Percentiles rank a stretch among this genome's conserved stretches.
These are phyloP conservation scores for Oryzias javanicus DNA, from an alignment of 2,113 vertebrate genomes.

Conservation along the genomic window DNA sequence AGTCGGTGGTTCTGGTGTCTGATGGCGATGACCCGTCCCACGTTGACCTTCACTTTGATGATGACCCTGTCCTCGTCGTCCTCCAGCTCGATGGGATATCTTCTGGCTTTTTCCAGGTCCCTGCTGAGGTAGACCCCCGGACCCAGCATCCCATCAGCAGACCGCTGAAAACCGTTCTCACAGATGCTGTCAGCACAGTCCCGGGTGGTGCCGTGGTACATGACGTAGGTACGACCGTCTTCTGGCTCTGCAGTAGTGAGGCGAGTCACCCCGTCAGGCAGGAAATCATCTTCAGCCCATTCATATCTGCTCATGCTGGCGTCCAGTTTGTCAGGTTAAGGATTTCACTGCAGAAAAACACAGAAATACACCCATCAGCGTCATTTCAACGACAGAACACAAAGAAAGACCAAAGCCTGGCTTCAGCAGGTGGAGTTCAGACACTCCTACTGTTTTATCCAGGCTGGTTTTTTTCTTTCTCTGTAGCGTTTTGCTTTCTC, in stretches of 20 bases:
- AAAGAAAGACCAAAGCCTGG: no score
- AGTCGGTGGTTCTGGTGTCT: constrained; percentile 23
- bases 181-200: neutral
- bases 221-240: constrained; percentile 22
- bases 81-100: constrained; percentile 42
- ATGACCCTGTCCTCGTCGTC: neutral
- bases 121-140: constrained; percentile 69
- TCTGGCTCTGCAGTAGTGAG: rapidly evolving
- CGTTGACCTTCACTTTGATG: constrained; percentile 17
- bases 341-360: neutral
- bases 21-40: constrained; percentile 57
- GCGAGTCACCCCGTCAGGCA: rapidly evolving
- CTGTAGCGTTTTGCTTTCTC: no score
- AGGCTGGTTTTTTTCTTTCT: no score
- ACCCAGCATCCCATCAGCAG: constrained; percentile 60
- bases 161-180: neutral
- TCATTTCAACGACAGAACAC: no score
- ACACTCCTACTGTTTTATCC: no score
- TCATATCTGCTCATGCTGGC: constrained; percentile 14
- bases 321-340: rapidly evolving
- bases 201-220: constrained; percentile 74
- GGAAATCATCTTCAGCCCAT: constrained; percentile 59
- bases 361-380: no score
- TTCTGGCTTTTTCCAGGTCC: constrained; percentile 57
- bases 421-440: no score